Percentiles rank a stretch among this genome's conserved stretches.
phyloP scores from a whole-genome alignment of 2,797 vertebrate species.

The Pseudomugil tenellus region DNA sequence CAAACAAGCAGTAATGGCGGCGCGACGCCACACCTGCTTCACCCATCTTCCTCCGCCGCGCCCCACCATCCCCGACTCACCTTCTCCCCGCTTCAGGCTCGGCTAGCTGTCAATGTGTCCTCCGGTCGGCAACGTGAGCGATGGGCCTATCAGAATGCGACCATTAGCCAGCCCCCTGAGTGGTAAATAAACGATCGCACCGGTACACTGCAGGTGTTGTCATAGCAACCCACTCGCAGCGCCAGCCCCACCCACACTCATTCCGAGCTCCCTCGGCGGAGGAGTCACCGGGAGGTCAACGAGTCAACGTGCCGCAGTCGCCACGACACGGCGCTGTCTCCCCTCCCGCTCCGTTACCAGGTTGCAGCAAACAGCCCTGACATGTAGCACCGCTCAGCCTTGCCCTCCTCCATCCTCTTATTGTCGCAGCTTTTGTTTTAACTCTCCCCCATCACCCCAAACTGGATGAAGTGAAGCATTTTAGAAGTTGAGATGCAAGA shows the following conservation, averaged over 20 bases:
- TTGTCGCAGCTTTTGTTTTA: constrained; percentile 15
- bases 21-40: constrained; percentile 32
- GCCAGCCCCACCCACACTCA: constrained; percentile 81
- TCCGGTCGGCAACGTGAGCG: constrained; percentile 74
- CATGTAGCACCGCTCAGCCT: constrained; percentile 15
- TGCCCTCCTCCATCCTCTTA: neutral
- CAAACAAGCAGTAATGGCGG: neutral
- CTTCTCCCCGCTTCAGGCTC: constrained; percentile 75
- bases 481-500: constrained; percentile 19
- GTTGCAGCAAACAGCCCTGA: constrained; percentile 42
- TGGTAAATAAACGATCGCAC: constrained; percentile 91
- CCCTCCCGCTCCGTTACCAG: constrained; percentile 31
- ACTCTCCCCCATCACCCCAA: constrained; percentile 14
- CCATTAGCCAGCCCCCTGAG: constrained; percentile 85
- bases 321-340: constrained; percentile 72
- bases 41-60: constrained; percentile 26
- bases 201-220: constrained; percentile 93
- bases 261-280: constrained; percentile 81
- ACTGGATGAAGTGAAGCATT: neutral
- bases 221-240: constrained; percentile 86
- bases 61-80: constrained; percentile 66
- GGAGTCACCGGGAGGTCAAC: constrained; percentile 94
- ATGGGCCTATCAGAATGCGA: constrained; percentile 83
- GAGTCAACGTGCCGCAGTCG: constrained; percentile 61
- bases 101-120: constrained; percentile 80